phyloP scores from a whole-genome alignment of 2,888 invertebrate species.

The Leptinotarsa juncta region DNA sequence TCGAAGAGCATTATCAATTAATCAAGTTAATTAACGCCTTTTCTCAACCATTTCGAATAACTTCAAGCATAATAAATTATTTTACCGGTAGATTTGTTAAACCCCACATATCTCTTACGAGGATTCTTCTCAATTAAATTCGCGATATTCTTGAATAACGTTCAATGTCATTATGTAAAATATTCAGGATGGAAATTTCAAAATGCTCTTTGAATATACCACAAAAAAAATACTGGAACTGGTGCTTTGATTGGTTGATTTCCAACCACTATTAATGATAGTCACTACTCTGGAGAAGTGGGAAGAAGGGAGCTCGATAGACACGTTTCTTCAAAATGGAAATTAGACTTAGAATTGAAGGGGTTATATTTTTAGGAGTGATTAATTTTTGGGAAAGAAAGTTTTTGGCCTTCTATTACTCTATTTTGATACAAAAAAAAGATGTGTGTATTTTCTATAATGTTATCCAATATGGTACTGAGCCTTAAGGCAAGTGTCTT shows the following conservation, averaged over 20 bases:
- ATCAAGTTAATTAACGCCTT: constrained; percentile 44
- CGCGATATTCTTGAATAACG: constrained; percentile 12
- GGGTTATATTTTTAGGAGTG: too few relatives aligned
- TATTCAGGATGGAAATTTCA: constrained; percentile 10
- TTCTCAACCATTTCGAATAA: constrained; percentile 37
- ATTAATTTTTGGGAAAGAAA: too few relatives aligned
- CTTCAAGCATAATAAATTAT: constrained; percentile 37
- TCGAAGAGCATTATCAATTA: constrained; percentile 39
- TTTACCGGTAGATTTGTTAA: constrained; percentile 26
- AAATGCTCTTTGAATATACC: neutral
- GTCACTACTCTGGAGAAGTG: too few relatives aligned
- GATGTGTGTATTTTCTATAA: too few relatives aligned
- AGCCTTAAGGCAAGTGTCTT: too few relatives aligned
- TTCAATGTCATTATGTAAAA: constrained; percentile 28
- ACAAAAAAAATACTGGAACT: neutral
- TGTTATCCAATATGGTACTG: too few relatives aligned
- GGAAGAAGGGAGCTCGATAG: too few relatives aligned
- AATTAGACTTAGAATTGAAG: too few relatives aligned
- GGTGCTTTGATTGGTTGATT: neutral
- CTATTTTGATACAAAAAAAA: too few relatives aligned
- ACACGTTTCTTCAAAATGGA: too few relatives aligned
- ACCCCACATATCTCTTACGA: constrained; percentile 21
- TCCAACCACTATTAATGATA: neutral
- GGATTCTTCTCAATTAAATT: constrained; percentile 33
- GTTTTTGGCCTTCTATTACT: too few relatives aligned